phyloP scores from a whole-genome alignment of 2,797 vertebrate species.

The Mionectes olivaceus region DNA sequence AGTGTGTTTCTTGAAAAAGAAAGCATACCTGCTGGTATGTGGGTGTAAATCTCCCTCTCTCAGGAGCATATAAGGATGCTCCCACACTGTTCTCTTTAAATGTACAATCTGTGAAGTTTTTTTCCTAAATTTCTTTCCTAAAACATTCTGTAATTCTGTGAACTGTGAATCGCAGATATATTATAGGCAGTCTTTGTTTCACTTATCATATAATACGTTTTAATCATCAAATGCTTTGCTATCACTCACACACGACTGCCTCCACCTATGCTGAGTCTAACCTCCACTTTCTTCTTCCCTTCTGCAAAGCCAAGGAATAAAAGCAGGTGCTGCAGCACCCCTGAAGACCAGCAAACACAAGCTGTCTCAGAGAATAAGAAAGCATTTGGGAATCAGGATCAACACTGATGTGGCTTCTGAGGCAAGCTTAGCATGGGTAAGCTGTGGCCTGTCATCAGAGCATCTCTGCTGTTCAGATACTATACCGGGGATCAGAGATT shows the following conservation, averaged over 20 bases:
- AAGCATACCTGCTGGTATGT: neutral
- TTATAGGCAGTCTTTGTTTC: neutral
- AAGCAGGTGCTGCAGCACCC: neutral
- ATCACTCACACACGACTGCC: neutral
- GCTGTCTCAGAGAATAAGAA: neutral
- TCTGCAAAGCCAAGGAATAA: neutral
- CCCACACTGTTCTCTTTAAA: constrained; percentile 37
- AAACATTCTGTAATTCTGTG: neutral
- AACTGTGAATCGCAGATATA: neutral
- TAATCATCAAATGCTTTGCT: neutral
- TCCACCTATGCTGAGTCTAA: neutral
- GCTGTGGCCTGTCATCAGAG: neutral
- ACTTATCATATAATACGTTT: neutral
- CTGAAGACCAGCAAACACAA: neutral
- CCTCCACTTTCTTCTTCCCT: neutral
- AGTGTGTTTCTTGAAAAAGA: constrained; percentile 34
- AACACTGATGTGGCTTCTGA: neutral
- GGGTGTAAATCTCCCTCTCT: constrained; percentile 18
- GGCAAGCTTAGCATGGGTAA: neutral
- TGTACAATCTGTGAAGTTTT: neutral
- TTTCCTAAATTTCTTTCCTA: neutral
- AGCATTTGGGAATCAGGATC: neutral
- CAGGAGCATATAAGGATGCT: neutral
- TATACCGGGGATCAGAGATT: neutral
- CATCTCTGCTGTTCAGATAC: neutral